Evolutionary conservation across 1,140 invertebrate genomes (phyloP).

Genomic region (Pseudomyrmex concolor): DNA sequence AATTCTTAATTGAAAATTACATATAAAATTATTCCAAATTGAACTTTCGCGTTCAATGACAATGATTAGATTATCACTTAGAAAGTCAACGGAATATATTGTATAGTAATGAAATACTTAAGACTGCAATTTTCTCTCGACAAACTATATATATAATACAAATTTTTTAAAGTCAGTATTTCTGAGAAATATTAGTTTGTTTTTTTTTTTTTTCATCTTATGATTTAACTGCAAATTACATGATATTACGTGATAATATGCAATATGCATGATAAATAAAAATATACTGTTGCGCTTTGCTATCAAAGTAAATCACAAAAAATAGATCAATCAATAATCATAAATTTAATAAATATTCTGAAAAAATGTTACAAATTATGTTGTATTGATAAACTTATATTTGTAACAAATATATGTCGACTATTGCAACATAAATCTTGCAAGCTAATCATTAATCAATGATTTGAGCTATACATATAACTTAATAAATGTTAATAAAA

Average conservation of each 20-base stretch:
- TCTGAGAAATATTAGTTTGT: not conserved
- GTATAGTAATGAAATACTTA: slow-evolving; percentile 18
- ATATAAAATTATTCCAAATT: slow-evolving; percentile 10
- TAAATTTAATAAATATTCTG: slow-evolving; percentile 7
- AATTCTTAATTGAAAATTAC: slow-evolving; percentile 13
- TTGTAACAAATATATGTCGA: not conserved
- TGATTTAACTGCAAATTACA: too few species aligned
- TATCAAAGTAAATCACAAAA: too few species aligned
- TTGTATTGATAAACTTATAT: not conserved
- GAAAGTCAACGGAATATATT: not conserved
- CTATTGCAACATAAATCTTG: slow-evolving; percentile 16
- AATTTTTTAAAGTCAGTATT: not conserved
- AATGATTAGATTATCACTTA: slow-evolving; percentile 40
- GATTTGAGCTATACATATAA: not conserved
- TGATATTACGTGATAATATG: too few species aligned
- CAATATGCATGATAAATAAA: too few species aligned
- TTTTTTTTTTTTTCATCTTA: too few species aligned
- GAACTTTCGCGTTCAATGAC: slow-evolving; percentile 12
- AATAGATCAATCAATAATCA: not conserved
- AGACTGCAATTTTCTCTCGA: slow-evolving; percentile 16
- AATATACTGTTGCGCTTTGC: too few species aligned
- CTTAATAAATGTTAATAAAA: not conserved
- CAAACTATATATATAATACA: not conserved
- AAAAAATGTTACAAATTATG: not conserved
- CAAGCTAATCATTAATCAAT: not conserved